Conservation (phyloP, 2,113 vertebrate genomes). For the Serilophus lunatus region DNA sequence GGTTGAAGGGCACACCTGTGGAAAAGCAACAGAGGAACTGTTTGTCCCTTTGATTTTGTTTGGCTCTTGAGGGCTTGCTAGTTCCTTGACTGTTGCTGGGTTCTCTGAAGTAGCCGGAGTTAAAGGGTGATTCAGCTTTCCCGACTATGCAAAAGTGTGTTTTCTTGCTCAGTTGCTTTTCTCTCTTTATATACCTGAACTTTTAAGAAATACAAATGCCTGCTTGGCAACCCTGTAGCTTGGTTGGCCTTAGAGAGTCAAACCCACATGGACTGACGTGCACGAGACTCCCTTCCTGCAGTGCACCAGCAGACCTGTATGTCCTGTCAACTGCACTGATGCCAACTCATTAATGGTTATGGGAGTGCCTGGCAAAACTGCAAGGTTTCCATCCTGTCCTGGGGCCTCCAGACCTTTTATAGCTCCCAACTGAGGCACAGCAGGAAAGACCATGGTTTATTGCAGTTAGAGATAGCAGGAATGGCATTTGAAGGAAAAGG, state of each 20-base stretch:
- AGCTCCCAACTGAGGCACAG: neutral
- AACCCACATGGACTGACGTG: rapidly evolving
- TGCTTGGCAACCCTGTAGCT: neutral
- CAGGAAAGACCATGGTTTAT: neutral
- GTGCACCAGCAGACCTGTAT: neutral
- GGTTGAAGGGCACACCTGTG: neutral
- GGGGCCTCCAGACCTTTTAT: neutral
- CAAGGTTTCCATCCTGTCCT: neutral
- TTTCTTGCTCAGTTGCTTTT: neutral
- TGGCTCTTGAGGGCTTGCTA: neutral
- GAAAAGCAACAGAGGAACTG: neutral
- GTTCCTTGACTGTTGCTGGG: neutral
- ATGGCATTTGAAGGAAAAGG: neutral
- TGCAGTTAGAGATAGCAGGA: neutral
- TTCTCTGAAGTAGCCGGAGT: neutral
- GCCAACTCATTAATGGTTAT: neutral
- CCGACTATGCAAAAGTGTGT: neutral
- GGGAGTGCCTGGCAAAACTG: neutral
- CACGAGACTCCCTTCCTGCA: rapidly evolving
- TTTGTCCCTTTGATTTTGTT: neutral
- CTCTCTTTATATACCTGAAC: neutral
- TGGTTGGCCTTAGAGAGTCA: neutral
- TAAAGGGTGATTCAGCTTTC: neutral
- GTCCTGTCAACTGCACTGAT: neutral
- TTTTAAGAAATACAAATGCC: neutral